Conservation (phyloP, 2,797 vertebrate genomes). For the Triplophysa bombifrons region DNA sequence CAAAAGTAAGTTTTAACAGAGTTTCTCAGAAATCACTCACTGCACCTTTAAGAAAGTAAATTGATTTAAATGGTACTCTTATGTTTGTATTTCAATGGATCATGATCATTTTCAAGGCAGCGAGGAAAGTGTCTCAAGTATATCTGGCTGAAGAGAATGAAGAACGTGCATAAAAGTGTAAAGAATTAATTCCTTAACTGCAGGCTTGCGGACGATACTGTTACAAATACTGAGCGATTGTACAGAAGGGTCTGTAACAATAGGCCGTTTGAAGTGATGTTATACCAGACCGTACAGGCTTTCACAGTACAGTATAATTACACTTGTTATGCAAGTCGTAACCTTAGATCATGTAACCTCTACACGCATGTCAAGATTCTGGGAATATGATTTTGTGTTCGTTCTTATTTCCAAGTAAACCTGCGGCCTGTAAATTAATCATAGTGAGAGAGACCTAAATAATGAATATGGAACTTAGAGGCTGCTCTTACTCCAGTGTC, state of each 20-base stretch:
- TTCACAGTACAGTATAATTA: constrained; percentile 43
- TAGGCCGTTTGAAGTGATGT: constrained; percentile 45
- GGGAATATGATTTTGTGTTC: constrained; percentile 42
- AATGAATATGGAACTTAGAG: constrained; percentile 54
- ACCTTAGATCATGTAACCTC: constrained; percentile 28
- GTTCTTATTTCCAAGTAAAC: constrained; percentile 49
- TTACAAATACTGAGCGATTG: neutral
- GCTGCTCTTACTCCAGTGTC: constrained; percentile 46
- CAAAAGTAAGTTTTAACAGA: no score
- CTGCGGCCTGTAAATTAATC: constrained; percentile 57
- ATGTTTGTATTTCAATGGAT: neutral
- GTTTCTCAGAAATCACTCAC: no score
- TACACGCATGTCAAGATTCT: constrained; percentile 36
- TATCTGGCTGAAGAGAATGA: neutral
- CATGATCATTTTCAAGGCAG: neutral
- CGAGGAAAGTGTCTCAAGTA: neutral
- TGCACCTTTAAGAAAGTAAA: no score
- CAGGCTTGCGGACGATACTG: no score
- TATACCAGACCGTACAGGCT: constrained; percentile 23
- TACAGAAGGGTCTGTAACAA: constrained; percentile 13
- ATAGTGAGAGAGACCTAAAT: constrained; percentile 55
- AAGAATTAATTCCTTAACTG: constrained; percentile 22
- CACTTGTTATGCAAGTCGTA: constrained; percentile 18
- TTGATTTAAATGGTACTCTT: no score
- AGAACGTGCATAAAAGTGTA: constrained; percentile 26